These are phyloP conservation scores for Mystacornis crossleyi DNA, from an alignment of 2,113 vertebrate species.

Conservation along the genomic window DNA sequence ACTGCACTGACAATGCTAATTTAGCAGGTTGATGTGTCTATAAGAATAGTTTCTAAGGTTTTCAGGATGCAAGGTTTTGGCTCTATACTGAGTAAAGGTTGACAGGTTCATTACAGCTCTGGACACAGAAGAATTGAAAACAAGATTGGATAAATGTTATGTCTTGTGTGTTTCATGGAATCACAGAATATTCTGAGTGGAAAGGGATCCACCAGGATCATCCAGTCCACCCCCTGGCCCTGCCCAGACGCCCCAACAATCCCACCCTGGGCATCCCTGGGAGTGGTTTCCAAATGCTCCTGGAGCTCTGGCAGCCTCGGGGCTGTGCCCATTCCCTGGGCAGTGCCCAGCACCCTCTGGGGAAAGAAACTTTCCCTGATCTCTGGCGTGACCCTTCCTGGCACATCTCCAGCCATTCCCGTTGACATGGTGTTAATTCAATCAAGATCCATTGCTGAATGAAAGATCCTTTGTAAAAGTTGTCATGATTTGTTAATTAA, in stretches of 20 bases:
- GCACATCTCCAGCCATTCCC: neutral
- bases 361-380: neutral
- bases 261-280: neutral
- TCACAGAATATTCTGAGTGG: neutral
- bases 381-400: neutral
- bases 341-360: neutral
- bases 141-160: neutral
- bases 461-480: neutral
- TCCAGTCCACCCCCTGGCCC: fast-evolving
- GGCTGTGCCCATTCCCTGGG: neutral
- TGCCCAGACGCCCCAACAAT: neutral
- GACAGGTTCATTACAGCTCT: neutral
- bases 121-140: neutral
- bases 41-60: neutral
- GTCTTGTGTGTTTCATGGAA: neutral
- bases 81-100: neutral
- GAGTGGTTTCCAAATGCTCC: fast-evolving
- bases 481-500: neutral
- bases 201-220: neutral
- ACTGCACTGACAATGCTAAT: neutral
- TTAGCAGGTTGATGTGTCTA: neutral
- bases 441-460: neutral
- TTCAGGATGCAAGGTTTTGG: neutral
- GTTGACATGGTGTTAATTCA: neutral
- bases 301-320: neutral